phyloP scores from a whole-genome alignment of 2,888 invertebrate genomes.

The Galerucella pusilla region DNA sequence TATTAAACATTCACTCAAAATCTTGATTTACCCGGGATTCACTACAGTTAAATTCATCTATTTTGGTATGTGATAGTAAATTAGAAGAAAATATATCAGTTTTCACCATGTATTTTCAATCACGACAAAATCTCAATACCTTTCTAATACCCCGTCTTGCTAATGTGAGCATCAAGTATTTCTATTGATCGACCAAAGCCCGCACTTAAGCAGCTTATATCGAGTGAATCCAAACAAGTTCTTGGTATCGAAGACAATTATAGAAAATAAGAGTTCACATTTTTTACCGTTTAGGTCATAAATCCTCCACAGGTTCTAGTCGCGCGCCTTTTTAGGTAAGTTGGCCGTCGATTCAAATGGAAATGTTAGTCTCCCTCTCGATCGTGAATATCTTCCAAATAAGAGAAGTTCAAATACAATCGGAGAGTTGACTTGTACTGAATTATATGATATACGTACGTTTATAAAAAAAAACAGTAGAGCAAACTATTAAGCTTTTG shows the following conservation, averaged over 20 bases:
- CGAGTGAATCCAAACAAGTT: slow-evolving; percentile 25
- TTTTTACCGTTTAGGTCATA: slow-evolving; percentile 14
- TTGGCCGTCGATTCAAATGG: slow-evolving; percentile 8
- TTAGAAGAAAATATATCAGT: neutral
- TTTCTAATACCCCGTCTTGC: neutral
- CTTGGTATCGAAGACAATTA: slow-evolving; percentile 15
- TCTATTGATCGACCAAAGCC: slow-evolving; percentile 10
- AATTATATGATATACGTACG: neutral
- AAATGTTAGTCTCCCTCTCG: slow-evolving; percentile 11
- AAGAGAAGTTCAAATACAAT: neutral
- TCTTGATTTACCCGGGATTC: neutral
- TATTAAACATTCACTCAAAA: neutral
- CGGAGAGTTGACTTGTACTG: neutral
- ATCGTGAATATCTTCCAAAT: slow-evolving; percentile 10
- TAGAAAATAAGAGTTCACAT: slow-evolving; percentile 33
- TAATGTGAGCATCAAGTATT: slow-evolving; percentile 6
- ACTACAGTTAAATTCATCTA: neutral
- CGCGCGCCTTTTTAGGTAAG: slow-evolving; percentile 19
- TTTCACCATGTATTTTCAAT: neutral
- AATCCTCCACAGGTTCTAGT: slow-evolving; percentile 15
- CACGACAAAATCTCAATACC: slow-evolving; percentile 6
- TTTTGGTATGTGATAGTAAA: neutral
- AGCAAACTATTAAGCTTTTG: neutral
- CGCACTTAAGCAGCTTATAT: slow-evolving; percentile 14
- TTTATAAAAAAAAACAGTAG: neutral